phyloP scores from a whole-genome alignment of 2,888 invertebrate species.

The Parnassius mnemosyne region DNA sequence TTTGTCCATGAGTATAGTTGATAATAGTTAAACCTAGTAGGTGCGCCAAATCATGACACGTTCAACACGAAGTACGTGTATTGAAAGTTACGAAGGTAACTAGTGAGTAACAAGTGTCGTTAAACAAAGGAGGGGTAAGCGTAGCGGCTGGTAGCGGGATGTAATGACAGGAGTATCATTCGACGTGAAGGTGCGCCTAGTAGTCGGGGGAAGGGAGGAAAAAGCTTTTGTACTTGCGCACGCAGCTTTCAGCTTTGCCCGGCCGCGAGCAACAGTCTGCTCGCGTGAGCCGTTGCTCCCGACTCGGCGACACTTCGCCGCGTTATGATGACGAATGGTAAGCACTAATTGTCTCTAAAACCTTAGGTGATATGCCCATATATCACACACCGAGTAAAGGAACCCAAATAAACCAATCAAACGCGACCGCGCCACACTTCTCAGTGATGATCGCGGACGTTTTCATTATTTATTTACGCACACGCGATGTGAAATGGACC shows the following conservation, averaged over 20 bases:
- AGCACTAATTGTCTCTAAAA: constrained; percentile 48
- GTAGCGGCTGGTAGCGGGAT: constrained; percentile 43
- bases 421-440: constrained; percentile 35
- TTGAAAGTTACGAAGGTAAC: constrained; percentile 11
- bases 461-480: constrained; percentile 68
- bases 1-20: background rate
- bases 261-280: constrained; percentile 77
- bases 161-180: constrained; percentile 40
- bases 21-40: no score
- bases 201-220: constrained; percentile 35
- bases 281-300: constrained; percentile 68
- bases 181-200: constrained; percentile 26
- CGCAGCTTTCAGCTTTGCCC: constrained; percentile 60
- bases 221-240: constrained; percentile 51
- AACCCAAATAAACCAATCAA: background rate
- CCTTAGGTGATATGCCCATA: constrained; percentile 24
- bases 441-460: constrained; percentile 58
- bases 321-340: constrained; percentile 72
- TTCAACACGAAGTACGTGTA: background rate
- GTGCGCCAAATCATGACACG: no score
- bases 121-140: constrained; percentile 56
- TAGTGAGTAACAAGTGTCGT: constrained; percentile 26
- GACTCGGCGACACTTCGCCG: constrained; percentile 52
- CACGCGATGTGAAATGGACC: constrained; percentile 37
- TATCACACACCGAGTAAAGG: constrained; percentile 30